Percentiles rank a stretch among this genome's conserved stretches.
Evolutionary conservation across 2,888 invertebrate species (phyloP).

Genomic region (Andrena camellia): DNA sequence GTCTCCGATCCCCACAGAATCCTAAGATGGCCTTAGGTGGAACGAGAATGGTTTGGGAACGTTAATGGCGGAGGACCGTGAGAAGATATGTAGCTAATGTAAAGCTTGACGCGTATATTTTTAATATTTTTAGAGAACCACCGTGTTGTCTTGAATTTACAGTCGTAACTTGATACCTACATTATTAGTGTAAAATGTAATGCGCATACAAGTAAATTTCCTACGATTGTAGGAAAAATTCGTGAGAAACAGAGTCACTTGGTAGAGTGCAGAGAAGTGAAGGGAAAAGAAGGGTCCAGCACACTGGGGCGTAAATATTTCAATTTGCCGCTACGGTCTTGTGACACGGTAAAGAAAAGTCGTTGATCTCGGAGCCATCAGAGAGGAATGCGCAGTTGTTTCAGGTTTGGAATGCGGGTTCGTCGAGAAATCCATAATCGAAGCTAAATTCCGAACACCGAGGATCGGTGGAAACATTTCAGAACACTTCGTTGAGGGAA

Average conservation of each 20-base stretch:
- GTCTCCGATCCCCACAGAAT: background rate
- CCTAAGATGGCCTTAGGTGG: no score
- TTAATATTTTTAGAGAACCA: no score
- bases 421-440: constrained; percentile 14
- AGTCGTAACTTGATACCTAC: no score
- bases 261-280: background rate
- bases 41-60: background rate
- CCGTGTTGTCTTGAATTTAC: no score
- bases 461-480: background rate
- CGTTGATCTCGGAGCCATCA: constrained; percentile 28
- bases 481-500: background rate
- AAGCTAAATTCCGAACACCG: constrained; percentile 20
- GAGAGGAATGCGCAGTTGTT: constrained; percentile 29
- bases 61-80: no score
- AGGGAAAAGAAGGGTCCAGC: background rate
- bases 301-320: constrained; percentile 30
- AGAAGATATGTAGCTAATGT: no score
- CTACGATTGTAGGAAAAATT: background rate
- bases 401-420: background rate
- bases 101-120: no score
- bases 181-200: background rate
- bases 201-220: background rate
- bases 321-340: constrained; percentile 38
- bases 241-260: background rate
- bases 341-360: constrained; percentile 10